These are phyloP conservation scores for Polypedilum pembai DNA, from an alignment of 1,140 invertebrate species.

Conservation along the genomic window DNA sequence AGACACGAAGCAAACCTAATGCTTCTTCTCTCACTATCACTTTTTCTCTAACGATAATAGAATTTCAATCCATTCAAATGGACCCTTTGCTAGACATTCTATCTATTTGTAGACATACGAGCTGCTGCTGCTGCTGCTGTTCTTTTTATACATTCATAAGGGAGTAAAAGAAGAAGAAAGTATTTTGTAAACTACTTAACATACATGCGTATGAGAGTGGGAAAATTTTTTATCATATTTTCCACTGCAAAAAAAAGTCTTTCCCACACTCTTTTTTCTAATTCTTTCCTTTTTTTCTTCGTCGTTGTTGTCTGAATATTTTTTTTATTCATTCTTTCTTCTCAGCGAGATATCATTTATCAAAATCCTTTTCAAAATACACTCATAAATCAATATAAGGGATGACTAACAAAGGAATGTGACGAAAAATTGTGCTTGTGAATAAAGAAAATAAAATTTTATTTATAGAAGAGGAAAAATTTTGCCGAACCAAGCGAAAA, in stretches of 20 bases:
- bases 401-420: constrained; percentile 26
- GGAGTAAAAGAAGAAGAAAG: no score
- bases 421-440: constrained; percentile 23
- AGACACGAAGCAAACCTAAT: no score
- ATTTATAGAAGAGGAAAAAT: background rate
- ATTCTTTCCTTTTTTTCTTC: background rate
- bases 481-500: constrained; percentile 3
- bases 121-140: no score
- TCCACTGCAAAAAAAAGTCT: background rate
- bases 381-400: constrained; percentile 28
- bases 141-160: no score
- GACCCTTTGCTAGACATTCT: no score
- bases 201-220: background rate
- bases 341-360: constrained; percentile 24
- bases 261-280: background rate
- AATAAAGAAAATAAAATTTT: background rate
- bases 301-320: background rate
- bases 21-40: no score
- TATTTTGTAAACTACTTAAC: no score
- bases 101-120: no score
- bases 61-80: no score
- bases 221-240: background rate
- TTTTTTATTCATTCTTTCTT: background rate
- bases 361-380: constrained; percentile 22
- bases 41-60: no score